Evolutionary conservation across 2,113 vertebrate species (phyloP).

Genomic region (Nibea albiflora): DNA sequence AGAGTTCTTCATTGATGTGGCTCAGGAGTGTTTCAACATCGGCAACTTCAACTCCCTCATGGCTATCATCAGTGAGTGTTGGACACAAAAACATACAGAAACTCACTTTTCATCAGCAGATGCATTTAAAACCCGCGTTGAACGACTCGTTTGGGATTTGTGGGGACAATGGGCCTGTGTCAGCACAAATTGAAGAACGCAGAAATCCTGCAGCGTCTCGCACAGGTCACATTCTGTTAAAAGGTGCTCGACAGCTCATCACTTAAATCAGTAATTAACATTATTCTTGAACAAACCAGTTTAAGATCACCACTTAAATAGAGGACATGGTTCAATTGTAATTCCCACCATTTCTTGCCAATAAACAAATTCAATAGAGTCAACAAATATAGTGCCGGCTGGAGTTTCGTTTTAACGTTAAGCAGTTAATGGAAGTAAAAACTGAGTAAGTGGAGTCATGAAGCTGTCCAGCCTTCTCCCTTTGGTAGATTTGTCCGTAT

Average conservation of each 20-base stretch:
- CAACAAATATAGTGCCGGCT: conserved; percentile 24
- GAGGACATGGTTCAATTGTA: neutral
- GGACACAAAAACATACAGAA: neutral
- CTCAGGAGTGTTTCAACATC: conserved; percentile 96
- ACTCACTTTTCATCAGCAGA: neutral
- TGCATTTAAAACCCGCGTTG: neutral
- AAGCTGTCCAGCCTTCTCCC: conserved; percentile 2
- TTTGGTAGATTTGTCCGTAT: neutral
- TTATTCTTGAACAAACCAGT: neutral
- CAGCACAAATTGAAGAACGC: neutral
- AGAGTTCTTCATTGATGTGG: conserved; percentile 96
- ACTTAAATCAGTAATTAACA: neutral
- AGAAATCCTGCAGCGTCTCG: neutral
- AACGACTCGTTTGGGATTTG: neutral
- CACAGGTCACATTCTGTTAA: neutral
- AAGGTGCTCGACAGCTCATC: neutral
- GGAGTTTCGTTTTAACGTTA: conserved; percentile 13
- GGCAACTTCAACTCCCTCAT: conserved; percentile 97
- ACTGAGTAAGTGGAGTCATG: conserved; percentile 19
- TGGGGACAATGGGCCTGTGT: neutral
- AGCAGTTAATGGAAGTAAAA: conserved; percentile 31
- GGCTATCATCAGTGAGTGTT: conserved; percentile 95
- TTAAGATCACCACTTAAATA: neutral
- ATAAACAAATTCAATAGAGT: conserved; percentile 2
- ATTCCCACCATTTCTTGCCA: neutral